These are phyloP conservation scores for Uropetala carovei DNA, from an alignment of 2,888 invertebrate genomes.

Conservation along the genomic window DNA sequence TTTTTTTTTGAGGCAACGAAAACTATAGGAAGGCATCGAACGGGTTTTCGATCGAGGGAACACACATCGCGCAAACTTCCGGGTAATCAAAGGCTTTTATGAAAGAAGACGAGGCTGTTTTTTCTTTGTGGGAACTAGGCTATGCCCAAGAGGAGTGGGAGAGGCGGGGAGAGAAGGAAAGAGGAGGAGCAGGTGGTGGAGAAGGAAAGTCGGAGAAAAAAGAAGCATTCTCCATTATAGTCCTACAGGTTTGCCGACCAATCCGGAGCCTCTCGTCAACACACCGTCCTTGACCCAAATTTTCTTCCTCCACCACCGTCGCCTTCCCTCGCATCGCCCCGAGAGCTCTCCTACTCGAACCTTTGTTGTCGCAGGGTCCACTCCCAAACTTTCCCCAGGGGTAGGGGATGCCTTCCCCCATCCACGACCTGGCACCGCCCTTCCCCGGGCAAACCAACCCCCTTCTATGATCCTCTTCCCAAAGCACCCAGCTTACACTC, in stretches of 20 bases:
- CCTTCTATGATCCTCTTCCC: neutral
- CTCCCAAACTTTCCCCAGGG: neutral
- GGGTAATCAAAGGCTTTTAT: slow-evolving; percentile 40
- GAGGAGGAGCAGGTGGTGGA: neutral
- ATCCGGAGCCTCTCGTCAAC: slow-evolving; percentile 55
- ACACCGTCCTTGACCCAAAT: slow-evolving; percentile 61
- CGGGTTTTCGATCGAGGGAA: slow-evolving; percentile 10
- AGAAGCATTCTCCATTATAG: slow-evolving; percentile 14
- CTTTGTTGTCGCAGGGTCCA: slow-evolving; percentile 47
- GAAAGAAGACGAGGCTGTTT: slow-evolving; percentile 29
- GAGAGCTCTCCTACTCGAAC: slow-evolving; percentile 23
- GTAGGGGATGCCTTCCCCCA: neutral
- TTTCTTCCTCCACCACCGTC: neutral
- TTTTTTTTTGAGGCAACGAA: neutral
- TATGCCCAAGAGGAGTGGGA: neutral
- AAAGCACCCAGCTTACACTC: neutral
- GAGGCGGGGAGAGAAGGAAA: neutral
- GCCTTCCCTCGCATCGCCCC: neutral
- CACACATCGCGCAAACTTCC: slow-evolving; percentile 28
- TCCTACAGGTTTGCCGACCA: slow-evolving; percentile 55
- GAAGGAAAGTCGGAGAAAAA: neutral
- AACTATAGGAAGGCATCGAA: neutral
- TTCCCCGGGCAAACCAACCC: neutral
- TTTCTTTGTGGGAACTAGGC: slow-evolving; percentile 40
- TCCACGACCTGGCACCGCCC: neutral